Evolutionary conservation across 1,140 invertebrate genomes (phyloP).

Genomic region (Tenebrio molitor): DNA sequence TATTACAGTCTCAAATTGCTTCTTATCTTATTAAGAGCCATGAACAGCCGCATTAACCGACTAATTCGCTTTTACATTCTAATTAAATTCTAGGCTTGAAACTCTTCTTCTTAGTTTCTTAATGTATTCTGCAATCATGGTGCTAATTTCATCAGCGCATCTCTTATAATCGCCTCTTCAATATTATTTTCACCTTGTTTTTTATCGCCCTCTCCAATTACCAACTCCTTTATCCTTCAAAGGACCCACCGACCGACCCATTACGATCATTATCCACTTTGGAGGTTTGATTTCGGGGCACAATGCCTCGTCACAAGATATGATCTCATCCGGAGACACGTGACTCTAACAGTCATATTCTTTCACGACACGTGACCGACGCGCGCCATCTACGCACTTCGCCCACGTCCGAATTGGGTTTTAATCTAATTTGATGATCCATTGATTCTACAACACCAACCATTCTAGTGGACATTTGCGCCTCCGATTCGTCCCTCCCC

Average conservation of each 20-base stretch:
- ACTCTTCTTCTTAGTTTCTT: conserved; percentile 52
- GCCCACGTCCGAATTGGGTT: not conserved
- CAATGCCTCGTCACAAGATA: conserved; percentile 5
- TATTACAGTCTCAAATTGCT: conserved; percentile 65
- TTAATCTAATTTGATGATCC: conserved; percentile 30
- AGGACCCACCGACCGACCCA: not conserved
- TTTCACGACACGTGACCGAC: conserved; percentile 10
- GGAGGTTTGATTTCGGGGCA: conserved; percentile 24
- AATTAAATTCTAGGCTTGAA: conserved; percentile 61
- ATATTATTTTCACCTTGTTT: conserved; percentile 1
- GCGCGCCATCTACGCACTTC: conserved; percentile 9
- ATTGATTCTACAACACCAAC: not conserved
- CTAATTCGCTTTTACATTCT: conserved; percentile 63
- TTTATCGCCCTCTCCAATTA: not conserved
- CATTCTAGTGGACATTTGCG: too few relatives aligned
- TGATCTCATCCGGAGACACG: conserved; percentile 20
- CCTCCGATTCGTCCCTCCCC: too few relatives aligned
- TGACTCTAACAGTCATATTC: not conserved
- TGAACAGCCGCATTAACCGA: conserved; percentile 64
- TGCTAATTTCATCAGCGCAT: conserved; percentile 41
- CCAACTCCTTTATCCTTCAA: not conserved
- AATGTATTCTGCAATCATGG: conserved; percentile 52
- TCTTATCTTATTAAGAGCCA: conserved; percentile 64
- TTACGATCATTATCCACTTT: conserved; percentile 37
- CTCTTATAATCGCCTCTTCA: conserved; percentile 8